Conservation (phyloP, 1,140 invertebrate genomes). For the Heliconius congener region DNA sequence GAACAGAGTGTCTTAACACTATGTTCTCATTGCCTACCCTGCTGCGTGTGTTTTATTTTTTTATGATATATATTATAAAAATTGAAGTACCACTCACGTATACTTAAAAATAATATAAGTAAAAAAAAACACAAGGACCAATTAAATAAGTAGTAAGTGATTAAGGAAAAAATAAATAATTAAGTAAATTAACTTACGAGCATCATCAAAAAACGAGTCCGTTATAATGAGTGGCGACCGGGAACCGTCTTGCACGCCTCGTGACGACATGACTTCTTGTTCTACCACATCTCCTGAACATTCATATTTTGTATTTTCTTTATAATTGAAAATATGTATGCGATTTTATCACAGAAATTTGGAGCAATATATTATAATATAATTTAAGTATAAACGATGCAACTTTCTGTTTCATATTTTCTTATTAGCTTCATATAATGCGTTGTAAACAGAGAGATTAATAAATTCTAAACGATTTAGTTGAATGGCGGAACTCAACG, state of each 20-base stretch:
- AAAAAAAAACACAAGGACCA: too few species aligned
- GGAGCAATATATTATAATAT: background rate
- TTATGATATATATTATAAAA: too few species aligned
- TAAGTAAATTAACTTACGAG: slow-evolving; percentile 49
- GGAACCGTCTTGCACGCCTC: slow-evolving; percentile 72
- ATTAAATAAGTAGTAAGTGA: too few species aligned
- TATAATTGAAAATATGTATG: background rate
- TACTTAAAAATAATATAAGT: too few species aligned
- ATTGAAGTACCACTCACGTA: too few species aligned
- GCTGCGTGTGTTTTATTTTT: too few species aligned
- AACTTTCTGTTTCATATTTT: background rate
- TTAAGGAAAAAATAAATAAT: background rate
- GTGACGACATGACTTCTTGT: slow-evolving; percentile 39
- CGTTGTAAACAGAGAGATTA: too few species aligned
- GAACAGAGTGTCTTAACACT: too few species aligned
- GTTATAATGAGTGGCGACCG: slow-evolving; percentile 68
- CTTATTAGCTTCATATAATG: background rate
- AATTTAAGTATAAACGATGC: background rate
- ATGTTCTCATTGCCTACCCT: too few species aligned
- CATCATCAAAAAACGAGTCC: slow-evolving; percentile 78
- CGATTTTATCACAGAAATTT: background rate
- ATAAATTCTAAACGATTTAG: background rate
- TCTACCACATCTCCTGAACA: background rate
- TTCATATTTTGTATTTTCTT: background rate
- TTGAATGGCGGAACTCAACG: too few species aligned